These are phyloP conservation scores for Drosophila paulistorum DNA, from an alignment of 1,140 invertebrate species.

Conservation along the genomic window DNA sequence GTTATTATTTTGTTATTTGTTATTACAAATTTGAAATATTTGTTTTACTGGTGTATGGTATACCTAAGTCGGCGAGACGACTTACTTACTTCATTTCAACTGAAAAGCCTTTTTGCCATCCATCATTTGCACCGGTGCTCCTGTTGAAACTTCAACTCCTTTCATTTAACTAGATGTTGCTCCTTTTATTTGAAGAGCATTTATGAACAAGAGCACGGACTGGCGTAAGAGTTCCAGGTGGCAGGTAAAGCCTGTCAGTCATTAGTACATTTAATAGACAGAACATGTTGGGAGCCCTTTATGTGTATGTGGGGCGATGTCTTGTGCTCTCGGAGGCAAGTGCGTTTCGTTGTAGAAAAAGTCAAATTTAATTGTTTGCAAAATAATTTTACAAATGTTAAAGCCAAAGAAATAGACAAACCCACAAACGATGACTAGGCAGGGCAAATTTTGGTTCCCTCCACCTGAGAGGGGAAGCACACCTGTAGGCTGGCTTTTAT, in stretches of 20 bases:
- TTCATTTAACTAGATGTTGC: not conserved
- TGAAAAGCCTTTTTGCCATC: not conserved
- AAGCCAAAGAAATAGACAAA: constrained; percentile 5
- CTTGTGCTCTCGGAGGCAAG: constrained; percentile 8
- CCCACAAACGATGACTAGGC: not conserved
- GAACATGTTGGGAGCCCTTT: constrained; percentile 27
- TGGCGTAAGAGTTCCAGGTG: not conserved
- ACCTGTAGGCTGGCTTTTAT: constrained; percentile 26
- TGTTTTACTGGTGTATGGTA: too few species aligned
- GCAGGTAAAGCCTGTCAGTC: constrained; percentile 25
- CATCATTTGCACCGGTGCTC: not conserved
- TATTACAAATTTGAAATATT: too few species aligned
- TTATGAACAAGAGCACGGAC: not conserved
- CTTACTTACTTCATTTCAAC: too few species aligned
- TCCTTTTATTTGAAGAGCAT: not conserved
- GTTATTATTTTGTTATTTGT: too few species aligned
- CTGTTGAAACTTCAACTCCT: not conserved
- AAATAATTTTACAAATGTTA: constrained; percentile 23
- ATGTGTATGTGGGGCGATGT: constrained; percentile 11
- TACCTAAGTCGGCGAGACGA: too few species aligned
- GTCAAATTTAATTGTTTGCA: constrained; percentile 51
- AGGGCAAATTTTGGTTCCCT: constrained; percentile 41
- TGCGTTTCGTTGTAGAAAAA: constrained; percentile 37
- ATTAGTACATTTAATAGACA: constrained; percentile 52
- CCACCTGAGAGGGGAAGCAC: not conserved